Evolutionary conservation across 2,797 vertebrate genomes (phyloP), one percentile per base, ranked within the genome.

Genomic region (Poeciliopsis presidionis): DNA sequence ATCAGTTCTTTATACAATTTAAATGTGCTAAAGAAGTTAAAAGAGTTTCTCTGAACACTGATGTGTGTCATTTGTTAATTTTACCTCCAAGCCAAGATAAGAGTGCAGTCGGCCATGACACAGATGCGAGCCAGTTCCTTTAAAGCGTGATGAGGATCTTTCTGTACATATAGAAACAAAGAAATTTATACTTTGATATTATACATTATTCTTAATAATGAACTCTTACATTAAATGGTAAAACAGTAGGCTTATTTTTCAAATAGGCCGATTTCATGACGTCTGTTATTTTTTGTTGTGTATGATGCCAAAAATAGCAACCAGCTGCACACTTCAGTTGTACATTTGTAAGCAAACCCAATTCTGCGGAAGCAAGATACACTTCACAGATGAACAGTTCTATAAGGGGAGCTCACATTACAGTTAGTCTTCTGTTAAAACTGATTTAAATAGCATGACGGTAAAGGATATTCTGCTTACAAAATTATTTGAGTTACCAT

Each of bases 11-110:
- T 28, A 49, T 18, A 59, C 8, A 67, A 22, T 36, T 75, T 77
- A 57, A 28, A 47, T 13, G 0, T 59, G 3, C 22, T 16, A 71
- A 45, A 69, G 36, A 69, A 63, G 11, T 51, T 36, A 49, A 70
- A 70, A 80, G 41, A 0, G 25, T 74, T 80, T 79, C 25, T 9
- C 25, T 69, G 22, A 41, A 22, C 63, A 41, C 8, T 25, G 63
- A 67, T 41, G 28, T 43, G 12, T 43, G 18, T 25, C 43, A 72
- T 51, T 47, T 43, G 43, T 28, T 55, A 47, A 59, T 49, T 86
- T 94, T 80, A 98, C 97, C 97, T 99, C 97, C 97, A 98, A 78
- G 97, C 96, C 75, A 98, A 88, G 78, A 99, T 93, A 63, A 99
- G 96, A 0, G 97, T 98, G 90, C 97, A 98, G 92, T 98, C 97